These are phyloP conservation scores for Catostomus latipinnis DNA, from an alignment of 2,797 vertebrate genomes.

Conservation along the genomic window DNA sequence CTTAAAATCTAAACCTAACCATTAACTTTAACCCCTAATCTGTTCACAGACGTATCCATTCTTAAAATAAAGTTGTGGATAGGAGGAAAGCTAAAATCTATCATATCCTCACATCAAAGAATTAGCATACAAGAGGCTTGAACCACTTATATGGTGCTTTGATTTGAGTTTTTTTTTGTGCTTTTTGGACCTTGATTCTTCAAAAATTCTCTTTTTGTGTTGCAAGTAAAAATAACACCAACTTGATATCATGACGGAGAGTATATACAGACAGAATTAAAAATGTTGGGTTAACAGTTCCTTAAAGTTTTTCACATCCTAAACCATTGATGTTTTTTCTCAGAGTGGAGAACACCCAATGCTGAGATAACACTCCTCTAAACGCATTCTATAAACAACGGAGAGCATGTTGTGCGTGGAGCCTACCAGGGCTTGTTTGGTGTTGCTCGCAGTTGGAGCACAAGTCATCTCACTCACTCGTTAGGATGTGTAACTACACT, in stretches of 20 bases:
- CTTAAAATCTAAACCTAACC: no score
- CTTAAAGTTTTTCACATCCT: neutral
- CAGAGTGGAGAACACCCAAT: neutral
- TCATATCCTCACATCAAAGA: no score
- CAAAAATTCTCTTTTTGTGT: neutral
- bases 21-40: no score
- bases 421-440: slow-evolving; percentile 47
- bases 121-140: no score
- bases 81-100: no score
- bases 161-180: no score
- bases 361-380: slow-evolving; percentile 42
- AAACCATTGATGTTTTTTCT: neutral
- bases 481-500: slow-evolving; percentile 58
- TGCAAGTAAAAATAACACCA: neutral
- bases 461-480: slow-evolving; percentile 34
- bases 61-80: no score
- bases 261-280: slow-evolving; percentile 8
- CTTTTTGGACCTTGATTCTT: no score
- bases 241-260: neutral
- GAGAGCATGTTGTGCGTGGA: slow-evolving; percentile 21
- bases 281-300: neutral
- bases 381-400: slow-evolving; percentile 28
- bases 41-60: no score
- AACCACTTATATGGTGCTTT: no score
- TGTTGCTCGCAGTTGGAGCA: slow-evolving; percentile 30